Evolutionary conservation across 37 sponge, comb jelly and placozoan species (phyloP), one percentile per base, ranked within the genome.

Genomic region (Theonella swinhoei): DNA sequence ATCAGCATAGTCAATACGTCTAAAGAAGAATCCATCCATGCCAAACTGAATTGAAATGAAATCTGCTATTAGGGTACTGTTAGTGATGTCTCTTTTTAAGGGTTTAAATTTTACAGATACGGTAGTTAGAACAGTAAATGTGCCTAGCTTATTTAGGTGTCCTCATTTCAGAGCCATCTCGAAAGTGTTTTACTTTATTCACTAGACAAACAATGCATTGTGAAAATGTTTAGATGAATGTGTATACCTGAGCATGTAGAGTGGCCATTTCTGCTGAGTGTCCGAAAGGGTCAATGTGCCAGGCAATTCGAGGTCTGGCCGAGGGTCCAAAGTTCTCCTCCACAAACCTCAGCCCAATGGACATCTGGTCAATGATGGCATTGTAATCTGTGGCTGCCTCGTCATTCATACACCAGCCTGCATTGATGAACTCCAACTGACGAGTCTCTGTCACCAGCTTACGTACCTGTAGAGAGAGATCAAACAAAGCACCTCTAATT

Each of bases 401-500:
- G 73, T 98, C 98, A 68, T 98, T 98, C 96, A 95, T 98, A 74
- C 90, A 90, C 94, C 96, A 98, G 4, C 98, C 98, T 24, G 76
- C 98, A 75, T 98, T 98, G 3, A 98, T 68, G 79, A 98, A 98
- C 88, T 98, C 98, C 42, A 98, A 81, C 83, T 93, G 95, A 62
- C 85, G 87, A 59, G 75, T 88, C 54, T 47, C 54, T 0, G 38
- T 42, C 19, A 98, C 91, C 35, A 95, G 75, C 11, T 71, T 81
- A 64, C 82, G 63, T 22, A 87, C 87, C 87, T 86, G 60, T 35
- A 61, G 11, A 72, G 29, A 64, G 42, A 7, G 20, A 62, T 4
- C n/a, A n/a, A n/a, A n/a, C n/a, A n/a, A n/a, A n/a, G n/a, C n/a
- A n/a, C n/a, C n/a, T n/a, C n/a, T n/a, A n/a, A n/a, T n/a, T n/a